phyloP scores from a whole-genome alignment of 92 coral and sea anemone species.

The Actinostola sp. region DNA sequence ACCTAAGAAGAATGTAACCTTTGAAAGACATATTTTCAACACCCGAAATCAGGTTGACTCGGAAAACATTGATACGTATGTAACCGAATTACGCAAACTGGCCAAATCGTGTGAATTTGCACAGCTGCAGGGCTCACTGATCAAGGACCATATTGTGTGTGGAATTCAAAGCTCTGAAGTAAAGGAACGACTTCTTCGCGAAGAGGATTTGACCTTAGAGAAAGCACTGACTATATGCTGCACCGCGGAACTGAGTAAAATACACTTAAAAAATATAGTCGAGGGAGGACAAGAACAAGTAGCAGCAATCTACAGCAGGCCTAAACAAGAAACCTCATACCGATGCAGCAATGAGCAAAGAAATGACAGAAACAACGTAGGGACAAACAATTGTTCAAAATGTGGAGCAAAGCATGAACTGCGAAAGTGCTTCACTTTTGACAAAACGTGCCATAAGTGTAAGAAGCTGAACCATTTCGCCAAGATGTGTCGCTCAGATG shows the following conservation, averaged over 20 bases:
- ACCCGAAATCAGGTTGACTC: constrained; percentile 35
- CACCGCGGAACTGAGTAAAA: constrained; percentile 16
- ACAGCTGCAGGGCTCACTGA: constrained; percentile 20
- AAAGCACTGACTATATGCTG: constrained; percentile 21
- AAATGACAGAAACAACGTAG: background rate
- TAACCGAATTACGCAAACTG: constrained; percentile 29
- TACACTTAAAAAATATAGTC: constrained; percentile 11
- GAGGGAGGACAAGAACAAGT: constrained; percentile 9
- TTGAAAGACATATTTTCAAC: constrained; percentile 45
- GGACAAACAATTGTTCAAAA: constrained; percentile 12
- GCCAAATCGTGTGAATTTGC: no score
- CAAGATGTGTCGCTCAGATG: background rate
- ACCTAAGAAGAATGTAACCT: constrained; percentile 38
- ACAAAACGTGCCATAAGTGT: constrained; percentile 19
- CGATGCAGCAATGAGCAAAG: background rate
- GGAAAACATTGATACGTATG: constrained; percentile 42
- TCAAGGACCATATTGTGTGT: constrained; percentile 29
- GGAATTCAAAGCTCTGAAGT: constrained; percentile 27
- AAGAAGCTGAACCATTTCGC: constrained; percentile 23
- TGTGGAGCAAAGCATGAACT: constrained; percentile 12
- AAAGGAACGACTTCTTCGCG: constrained; percentile 13
- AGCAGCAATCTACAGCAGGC: background rate
- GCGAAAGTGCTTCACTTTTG: constrained; percentile 4
- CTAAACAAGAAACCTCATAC: background rate
- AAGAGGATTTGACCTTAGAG: constrained; percentile 14